Evolutionary conservation across 2,888 invertebrate genomes (phyloP).

Genomic region (Dolichopus griseipennis): DNA sequence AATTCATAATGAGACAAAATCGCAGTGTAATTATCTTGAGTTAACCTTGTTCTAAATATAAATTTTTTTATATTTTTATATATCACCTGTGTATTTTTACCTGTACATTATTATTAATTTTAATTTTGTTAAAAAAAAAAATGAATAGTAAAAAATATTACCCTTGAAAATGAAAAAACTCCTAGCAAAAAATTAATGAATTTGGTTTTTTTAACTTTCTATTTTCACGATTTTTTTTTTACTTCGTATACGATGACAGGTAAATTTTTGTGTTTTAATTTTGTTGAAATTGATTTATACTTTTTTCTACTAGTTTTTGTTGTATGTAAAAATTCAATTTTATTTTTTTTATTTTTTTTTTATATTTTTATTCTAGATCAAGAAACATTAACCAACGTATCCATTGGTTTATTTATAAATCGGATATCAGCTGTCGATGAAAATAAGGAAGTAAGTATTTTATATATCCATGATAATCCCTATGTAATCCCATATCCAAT

Average conservation of each 20-base stretch:
- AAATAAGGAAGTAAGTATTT: conserved; percentile 49
- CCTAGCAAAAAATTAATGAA: too few relatives aligned
- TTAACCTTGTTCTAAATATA: conserved; percentile 9
- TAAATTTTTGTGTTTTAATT: conserved; percentile 3
- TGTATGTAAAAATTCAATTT: too few relatives aligned
- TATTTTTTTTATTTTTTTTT: conserved; percentile 1
- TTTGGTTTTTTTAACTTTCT: too few relatives aligned
- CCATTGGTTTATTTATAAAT: conserved; percentile 53
- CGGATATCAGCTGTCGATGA: conserved; percentile 56
- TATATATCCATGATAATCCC: conserved; percentile 14
- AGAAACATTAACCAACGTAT: conserved; percentile 45
- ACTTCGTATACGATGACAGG: neutral
- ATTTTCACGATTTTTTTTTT: neutral
- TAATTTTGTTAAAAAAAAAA: neutral
- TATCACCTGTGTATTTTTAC: neutral
- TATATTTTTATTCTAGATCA: conserved; percentile 9
- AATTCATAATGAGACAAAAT: neutral
- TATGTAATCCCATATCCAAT: too few relatives aligned
- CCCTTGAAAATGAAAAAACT: neutral
- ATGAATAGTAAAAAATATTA: too few relatives aligned
- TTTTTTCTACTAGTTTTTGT: neutral
- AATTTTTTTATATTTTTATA: neutral
- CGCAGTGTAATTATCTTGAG: neutral
- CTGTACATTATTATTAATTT: neutral
- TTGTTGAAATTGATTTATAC: conserved; percentile 5